phyloP scores from a whole-genome alignment of 2,888 invertebrate genomes.

The Octodonta nipae region DNA sequence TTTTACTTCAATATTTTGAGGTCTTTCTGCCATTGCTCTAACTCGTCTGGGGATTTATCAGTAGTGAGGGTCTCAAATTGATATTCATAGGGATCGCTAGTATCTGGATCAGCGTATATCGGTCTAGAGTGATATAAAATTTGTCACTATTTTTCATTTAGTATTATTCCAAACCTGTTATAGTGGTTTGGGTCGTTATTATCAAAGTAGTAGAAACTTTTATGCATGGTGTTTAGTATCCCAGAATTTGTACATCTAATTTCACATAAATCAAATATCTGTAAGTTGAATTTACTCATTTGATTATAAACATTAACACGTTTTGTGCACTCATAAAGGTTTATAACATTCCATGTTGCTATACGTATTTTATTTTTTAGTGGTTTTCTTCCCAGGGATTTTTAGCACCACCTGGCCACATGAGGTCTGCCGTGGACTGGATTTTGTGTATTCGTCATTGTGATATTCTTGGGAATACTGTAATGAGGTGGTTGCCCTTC shows the following conservation, averaged over 20 bases:
- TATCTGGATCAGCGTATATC: too few species aligned
- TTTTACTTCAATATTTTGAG: too few species aligned
- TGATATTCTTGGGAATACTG: background rate
- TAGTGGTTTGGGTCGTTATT: conserved; percentile 1
- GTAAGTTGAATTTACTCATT: background rate
- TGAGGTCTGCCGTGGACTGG: background rate
- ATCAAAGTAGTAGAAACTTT: conserved; percentile 1
- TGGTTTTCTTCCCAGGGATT: background rate
- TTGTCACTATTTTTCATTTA: background rate
- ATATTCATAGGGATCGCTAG: too few species aligned
- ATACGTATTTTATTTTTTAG: background rate
- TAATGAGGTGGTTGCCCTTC: conserved; percentile 1
- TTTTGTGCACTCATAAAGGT: background rate
- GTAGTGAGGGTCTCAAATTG: too few species aligned
- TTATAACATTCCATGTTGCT: conserved; percentile 1
- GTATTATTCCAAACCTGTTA: background rate
- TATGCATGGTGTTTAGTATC: conserved; percentile 1
- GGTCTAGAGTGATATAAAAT: too few species aligned
- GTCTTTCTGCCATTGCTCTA: too few species aligned
- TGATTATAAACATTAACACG: background rate
- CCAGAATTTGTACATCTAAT: background rate
- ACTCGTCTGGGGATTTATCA: too few species aligned
- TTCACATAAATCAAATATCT: background rate
- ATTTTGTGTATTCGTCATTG: background rate
- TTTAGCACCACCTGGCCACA: background rate